Percentiles rank a stretch among this genome's conserved stretches.
Evolutionary conservation across 2,797 vertebrate species (phyloP).

Genomic region (Alca torda): DNA sequence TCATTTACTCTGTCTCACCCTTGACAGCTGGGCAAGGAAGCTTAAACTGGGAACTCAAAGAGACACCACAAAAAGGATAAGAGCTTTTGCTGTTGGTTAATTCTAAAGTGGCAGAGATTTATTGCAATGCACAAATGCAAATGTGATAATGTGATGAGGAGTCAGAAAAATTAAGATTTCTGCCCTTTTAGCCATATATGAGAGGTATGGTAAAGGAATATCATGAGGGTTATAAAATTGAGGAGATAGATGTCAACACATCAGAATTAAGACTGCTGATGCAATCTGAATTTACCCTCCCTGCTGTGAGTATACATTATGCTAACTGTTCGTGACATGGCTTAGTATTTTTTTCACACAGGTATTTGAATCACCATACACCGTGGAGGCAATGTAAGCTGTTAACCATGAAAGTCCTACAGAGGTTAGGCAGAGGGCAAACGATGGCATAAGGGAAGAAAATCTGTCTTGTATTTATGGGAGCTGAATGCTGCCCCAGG

Average conservation of each 20-base stretch:
- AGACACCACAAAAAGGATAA: neutral
- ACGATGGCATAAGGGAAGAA: neutral
- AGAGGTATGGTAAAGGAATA: neutral
- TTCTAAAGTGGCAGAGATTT: neutral
- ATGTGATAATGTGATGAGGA: accelerated
- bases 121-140: neutral
- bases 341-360: neutral
- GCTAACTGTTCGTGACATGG: neutral
- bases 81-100: neutral
- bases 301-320: neutral
- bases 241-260: neutral
- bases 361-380: neutral
- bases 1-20: neutral
- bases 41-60: neutral
- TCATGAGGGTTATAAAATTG: neutral
- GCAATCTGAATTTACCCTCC: neutral
- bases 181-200: neutral
- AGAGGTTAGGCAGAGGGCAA: neutral
- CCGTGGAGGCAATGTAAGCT: neutral
- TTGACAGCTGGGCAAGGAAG: neutral
- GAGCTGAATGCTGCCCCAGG: neutral
- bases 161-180: neutral
- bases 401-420: neutral
- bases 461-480: neutral
- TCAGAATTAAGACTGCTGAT: neutral